Conservation (phyloP, 1,140 invertebrate genomes). For the Brachionus asplanchnoidis region DNA sequence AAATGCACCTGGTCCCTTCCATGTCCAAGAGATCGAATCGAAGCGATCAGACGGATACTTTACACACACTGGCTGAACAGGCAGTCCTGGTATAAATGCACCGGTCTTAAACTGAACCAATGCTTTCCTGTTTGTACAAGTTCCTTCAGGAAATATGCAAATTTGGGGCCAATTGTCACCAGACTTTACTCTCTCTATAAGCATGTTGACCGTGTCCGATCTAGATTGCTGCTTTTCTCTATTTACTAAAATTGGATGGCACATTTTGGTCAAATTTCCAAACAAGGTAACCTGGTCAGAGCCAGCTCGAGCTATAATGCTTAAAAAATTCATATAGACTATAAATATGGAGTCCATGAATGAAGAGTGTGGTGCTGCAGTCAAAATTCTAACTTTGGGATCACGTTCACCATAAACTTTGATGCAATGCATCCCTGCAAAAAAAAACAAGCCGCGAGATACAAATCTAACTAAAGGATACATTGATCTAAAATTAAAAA, state of each 20-base stretch:
- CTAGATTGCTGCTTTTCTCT: conserved; percentile 84
- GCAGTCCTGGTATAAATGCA: conserved; percentile 76
- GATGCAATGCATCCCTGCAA: conserved; percentile 69
- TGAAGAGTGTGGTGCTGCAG: conserved; percentile 79
- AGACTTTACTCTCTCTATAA: conserved; percentile 75
- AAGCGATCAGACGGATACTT: conserved; percentile 77
- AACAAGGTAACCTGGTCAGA: conserved; percentile 71
- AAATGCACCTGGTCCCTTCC: conserved; percentile 88
- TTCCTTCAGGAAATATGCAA: conserved; percentile 81
- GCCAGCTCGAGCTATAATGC: conserved; percentile 71
- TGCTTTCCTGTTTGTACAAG: conserved; percentile 85
- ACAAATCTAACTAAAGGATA: conserved; percentile 19
- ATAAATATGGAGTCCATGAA: conserved; percentile 81
- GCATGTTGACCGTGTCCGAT: conserved; percentile 82
- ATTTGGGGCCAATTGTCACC: conserved; percentile 82
- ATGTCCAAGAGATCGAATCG: conserved; percentile 92
- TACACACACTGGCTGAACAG: conserved; percentile 86
- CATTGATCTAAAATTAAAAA: conserved; percentile 1
- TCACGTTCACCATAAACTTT: conserved; percentile 67
- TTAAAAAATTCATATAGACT: conserved; percentile 71
- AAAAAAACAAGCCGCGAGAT: not conserved
- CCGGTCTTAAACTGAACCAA: conserved; percentile 91
- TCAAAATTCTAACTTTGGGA: conserved; percentile 73
- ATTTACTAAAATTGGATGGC: conserved; percentile 87
- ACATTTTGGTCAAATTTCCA: conserved; percentile 83